A percentile compares a stretch with the other conserved stretches of the same genome.
phyloP scores from a whole-genome alignment of 2,113 vertebrate species.

The Vidua chalybeata region DNA sequence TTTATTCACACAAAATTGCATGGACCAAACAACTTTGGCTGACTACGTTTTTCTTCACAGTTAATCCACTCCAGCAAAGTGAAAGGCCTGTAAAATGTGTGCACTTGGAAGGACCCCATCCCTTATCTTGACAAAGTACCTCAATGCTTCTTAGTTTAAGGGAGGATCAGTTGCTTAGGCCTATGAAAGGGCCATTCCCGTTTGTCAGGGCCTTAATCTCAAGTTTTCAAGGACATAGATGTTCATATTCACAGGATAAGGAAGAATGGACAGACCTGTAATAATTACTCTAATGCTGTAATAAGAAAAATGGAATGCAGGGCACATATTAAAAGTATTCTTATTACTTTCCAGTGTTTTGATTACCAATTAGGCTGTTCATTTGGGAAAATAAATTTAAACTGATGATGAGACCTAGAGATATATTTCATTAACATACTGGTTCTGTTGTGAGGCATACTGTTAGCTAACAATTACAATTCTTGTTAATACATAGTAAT shows the following conservation, averaged over 20 bases:
- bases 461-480: not conserved
- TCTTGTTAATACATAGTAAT: not conserved
- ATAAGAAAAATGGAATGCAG: not conserved
- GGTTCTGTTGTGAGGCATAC: not conserved
- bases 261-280: not conserved
- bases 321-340: not conserved
- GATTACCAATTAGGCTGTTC: not conserved
- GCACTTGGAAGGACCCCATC: not conserved
- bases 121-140: not conserved
- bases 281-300: not conserved
- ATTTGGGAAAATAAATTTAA: not conserved
- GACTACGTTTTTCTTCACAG: not conserved
- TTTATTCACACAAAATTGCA: not conserved
- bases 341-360: not conserved
- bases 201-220: not conserved
- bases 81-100: not conserved
- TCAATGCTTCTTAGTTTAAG: not conserved
- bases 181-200: not conserved
- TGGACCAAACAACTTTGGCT: not conserved
- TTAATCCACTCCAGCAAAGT: not conserved
- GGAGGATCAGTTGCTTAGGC: not conserved
- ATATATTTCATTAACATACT: not conserved
- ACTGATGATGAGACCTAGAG: not conserved
- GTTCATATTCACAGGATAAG: not conserved
- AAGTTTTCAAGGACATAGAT: not conserved